These are phyloP conservation scores for Aviceda subcristata DNA, from an alignment of 2,113 vertebrate genomes.

Conservation along the genomic window DNA sequence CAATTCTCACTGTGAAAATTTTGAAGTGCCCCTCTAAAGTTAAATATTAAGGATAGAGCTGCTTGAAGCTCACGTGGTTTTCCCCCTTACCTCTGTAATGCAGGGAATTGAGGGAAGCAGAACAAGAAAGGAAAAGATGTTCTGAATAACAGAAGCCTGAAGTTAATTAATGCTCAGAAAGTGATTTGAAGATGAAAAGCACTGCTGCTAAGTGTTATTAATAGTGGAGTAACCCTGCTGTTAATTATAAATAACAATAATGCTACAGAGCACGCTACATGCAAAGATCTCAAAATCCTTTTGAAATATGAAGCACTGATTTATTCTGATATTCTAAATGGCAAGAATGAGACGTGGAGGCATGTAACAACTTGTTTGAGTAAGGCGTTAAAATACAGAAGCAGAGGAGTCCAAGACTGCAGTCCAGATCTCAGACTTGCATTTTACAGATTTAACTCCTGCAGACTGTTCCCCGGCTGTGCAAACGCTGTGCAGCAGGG, in stretches of 20 bases:
- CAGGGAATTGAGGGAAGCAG: neutral
- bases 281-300: slow-evolving; percentile 30
- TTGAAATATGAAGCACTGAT: slow-evolving; percentile 40
- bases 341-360: neutral
- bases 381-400: neutral
- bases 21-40: neutral
- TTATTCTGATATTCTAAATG: slow-evolving; percentile 1
- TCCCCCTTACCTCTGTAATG: neutral
- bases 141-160: slow-evolving; percentile 8
- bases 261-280: neutral
- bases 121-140: neutral
- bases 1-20: neutral
- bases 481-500: neutral
- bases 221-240: slow-evolving; percentile 41
- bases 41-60: neutral
- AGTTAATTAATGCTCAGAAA: slow-evolving; percentile 55
- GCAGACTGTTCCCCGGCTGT: neutral
- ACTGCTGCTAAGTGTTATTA: slow-evolving; percentile 55
- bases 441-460: neutral
- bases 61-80: neutral
- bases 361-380: neutral
- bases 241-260: slow-evolving; percentile 63
- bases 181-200: slow-evolving; percentile 58
- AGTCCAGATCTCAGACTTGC: neutral
- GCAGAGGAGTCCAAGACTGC: neutral